Evolutionary conservation across 2,797 vertebrate species (phyloP), one percentile per base, ranked within the genome.

Genomic region (Rhynchonycteris naso): DNA sequence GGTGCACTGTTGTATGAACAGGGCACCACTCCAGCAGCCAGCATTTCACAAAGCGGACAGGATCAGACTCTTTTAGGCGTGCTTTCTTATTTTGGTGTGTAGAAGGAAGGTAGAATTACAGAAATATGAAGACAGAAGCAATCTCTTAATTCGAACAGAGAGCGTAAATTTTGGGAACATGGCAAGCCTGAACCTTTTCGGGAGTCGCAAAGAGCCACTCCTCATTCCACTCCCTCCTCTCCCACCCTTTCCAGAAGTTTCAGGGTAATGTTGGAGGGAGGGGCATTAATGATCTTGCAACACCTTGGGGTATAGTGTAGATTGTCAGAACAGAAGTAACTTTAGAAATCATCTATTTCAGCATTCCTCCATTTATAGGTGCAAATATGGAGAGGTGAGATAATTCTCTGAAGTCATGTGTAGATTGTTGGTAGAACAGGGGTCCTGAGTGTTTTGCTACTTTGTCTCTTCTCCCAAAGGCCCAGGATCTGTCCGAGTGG

Each of bases 171-270:
- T 88, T 85, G 79, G 90, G 94, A 83, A 93, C 69, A 50, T 91
- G 92, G 92, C 93, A 96, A 93, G 94, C 83, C 63, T 71, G 47
- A 85, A 90, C 84, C 59, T 95, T 85, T 83, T 90, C 13, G 26
- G 74, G 13, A 93, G 65, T 92, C 72, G 74, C 38, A 75, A 22
- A 82, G 88, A 78, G 72, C 85, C 93, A 66, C 94, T 83, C 71
- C 87, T 95, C 88, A 92, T 81, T 94, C 97, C 61, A 47, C 59
- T 61, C 26, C 69, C 87, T 66, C 65, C 88, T 59, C 43, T 79
- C 82, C 93, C 82, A 94, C 59, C 35, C 91, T 94, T 93, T 89
- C 95, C 91, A 91, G 63, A 96, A 98, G 96, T 97, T 63, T 94
- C 21, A 58, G 93, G 56, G 47, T 52, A 58, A 90, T 80, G 56